phyloP scores from a whole-genome alignment of 2,888 invertebrate species.

The Coleophora flavipennella region DNA sequence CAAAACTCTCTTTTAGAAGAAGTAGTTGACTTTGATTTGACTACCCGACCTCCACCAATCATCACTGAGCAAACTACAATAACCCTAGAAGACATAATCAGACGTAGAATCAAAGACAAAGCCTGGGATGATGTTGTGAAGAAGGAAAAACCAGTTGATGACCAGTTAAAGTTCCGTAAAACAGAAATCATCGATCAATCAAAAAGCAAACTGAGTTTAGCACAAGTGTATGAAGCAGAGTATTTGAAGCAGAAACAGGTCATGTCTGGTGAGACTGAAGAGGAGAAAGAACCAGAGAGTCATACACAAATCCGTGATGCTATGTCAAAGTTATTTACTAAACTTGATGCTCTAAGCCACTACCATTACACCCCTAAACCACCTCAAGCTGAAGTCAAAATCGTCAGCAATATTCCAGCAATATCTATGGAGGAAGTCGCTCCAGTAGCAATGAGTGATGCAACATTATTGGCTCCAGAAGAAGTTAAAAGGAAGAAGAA shows the following conservation, averaged over 20 bases:
- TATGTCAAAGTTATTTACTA: slow-evolving; percentile 84
- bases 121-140: slow-evolving; percentile 95
- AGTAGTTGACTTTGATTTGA: slow-evolving; percentile 90
- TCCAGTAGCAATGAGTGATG: slow-evolving; percentile 89
- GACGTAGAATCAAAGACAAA: slow-evolving; percentile 91
- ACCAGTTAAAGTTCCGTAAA: slow-evolving; percentile 89
- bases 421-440: slow-evolving; percentile 96
- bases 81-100: slow-evolving; percentile 92
- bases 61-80: slow-evolving; percentile 93
- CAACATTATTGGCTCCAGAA: slow-evolving; percentile 90
- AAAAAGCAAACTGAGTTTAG: slow-evolving; percentile 93
- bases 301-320: slow-evolving; percentile 83
- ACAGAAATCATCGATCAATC: slow-evolving; percentile 91
- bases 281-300: slow-evolving; percentile 78
- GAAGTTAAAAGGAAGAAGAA: slow-evolving; percentile 81
- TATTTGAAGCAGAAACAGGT: slow-evolving; percentile 80
- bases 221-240: slow-evolving; percentile 94
- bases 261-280: slow-evolving; percentile 68
- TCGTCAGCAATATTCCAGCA: slow-evolving; percentile 92
- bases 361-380: slow-evolving; percentile 95
- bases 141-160: slow-evolving; percentile 87
- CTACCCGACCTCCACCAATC: slow-evolving; percentile 87
- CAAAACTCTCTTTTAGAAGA: slow-evolving; percentile 95
- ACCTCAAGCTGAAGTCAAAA: slow-evolving; percentile 88
- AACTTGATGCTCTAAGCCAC: slow-evolving; percentile 93